Evolutionary conservation across 2,113 vertebrate genomes (phyloP).

Genomic region (Carlito syrichta): DNA sequence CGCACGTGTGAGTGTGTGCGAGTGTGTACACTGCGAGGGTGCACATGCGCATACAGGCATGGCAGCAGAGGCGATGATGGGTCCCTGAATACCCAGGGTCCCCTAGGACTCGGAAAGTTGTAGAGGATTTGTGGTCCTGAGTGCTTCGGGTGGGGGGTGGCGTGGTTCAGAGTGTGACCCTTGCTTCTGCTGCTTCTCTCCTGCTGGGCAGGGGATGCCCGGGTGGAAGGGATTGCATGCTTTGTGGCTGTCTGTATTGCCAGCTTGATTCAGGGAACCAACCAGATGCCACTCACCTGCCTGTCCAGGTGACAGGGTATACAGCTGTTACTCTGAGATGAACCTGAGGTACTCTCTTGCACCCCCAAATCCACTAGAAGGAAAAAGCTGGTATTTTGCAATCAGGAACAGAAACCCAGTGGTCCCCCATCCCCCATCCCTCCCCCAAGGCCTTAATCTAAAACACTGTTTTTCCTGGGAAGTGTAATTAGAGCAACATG

Average conservation of each 20-base stretch:
- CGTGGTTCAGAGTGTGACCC: rapidly evolving
- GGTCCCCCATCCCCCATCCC: constrained; percentile 36
- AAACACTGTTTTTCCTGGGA: constrained; percentile 76
- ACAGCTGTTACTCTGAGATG: neutral
- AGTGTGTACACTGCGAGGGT: neutral
- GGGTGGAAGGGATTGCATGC: neutral
- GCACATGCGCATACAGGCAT: rapidly evolving
- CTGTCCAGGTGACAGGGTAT: neutral
- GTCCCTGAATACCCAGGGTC: neutral
- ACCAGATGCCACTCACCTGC: neutral
- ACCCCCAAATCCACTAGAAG: constrained; percentile 38
- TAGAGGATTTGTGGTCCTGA: neutral
- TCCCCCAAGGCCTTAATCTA: constrained; percentile 73
- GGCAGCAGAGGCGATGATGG: neutral
- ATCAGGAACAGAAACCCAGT: constrained; percentile 68
- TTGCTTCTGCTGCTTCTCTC: neutral
- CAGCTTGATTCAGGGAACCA: neutral
- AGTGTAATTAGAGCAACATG: constrained; percentile 78
- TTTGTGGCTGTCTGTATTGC: neutral
- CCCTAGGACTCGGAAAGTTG: neutral
- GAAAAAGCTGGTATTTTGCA: constrained; percentile 58
- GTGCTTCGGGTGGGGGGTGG: too few species aligned
- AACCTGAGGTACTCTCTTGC: neutral
- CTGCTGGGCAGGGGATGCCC: neutral
- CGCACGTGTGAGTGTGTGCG: neutral